Percentiles rank a stretch among this genome's conserved stretches.
phyloP scores from a whole-genome alignment of 2,888 invertebrate species.

The Caenorhabditis panamensis region DNA sequence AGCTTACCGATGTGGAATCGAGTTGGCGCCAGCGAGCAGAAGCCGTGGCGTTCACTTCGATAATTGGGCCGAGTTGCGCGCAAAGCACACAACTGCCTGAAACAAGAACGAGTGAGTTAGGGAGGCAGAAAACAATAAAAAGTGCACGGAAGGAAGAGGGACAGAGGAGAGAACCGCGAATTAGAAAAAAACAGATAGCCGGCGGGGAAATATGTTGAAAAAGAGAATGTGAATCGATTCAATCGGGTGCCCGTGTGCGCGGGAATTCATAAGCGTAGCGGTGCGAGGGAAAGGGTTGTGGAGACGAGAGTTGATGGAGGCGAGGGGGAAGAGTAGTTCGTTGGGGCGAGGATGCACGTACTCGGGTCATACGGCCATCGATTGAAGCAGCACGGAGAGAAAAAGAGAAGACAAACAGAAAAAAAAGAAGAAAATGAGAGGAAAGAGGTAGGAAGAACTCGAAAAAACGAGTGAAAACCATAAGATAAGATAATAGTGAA shows the following conservation, averaged over 20 bases:
- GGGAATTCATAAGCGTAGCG: slow-evolving; percentile 4
- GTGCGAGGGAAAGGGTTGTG: not conserved
- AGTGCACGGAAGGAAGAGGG: not conserved
- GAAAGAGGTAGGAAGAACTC: not conserved
- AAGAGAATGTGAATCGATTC: not conserved
- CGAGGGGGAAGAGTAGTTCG: slow-evolving; percentile 7
- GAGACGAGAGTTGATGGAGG: slow-evolving; percentile 26
- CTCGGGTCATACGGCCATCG: slow-evolving; percentile 26
- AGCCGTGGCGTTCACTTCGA: slow-evolving; percentile 70
- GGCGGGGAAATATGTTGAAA: not conserved
- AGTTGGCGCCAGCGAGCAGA: slow-evolving; percentile 71
- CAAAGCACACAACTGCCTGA: slow-evolving; percentile 66
- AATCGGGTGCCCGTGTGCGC: slow-evolving; percentile 4
- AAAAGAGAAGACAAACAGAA: not conserved
- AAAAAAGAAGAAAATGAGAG: not conserved
- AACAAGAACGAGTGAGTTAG: slow-evolving; percentile 13
- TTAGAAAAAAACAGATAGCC: not conserved
- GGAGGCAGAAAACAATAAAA: not conserved
- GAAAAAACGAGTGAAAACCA: not conserved
- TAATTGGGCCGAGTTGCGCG: slow-evolving; percentile 60
- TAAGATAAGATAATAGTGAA: not conserved
- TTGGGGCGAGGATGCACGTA: slow-evolving; percentile 34
- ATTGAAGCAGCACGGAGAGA: slow-evolving; percentile 6
- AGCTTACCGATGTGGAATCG: slow-evolving; percentile 63
- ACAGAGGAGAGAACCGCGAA: not conserved